Evolutionary conservation across 2,113 vertebrate genomes (phyloP).

Genomic region (Carettochelys insculpta): DNA sequence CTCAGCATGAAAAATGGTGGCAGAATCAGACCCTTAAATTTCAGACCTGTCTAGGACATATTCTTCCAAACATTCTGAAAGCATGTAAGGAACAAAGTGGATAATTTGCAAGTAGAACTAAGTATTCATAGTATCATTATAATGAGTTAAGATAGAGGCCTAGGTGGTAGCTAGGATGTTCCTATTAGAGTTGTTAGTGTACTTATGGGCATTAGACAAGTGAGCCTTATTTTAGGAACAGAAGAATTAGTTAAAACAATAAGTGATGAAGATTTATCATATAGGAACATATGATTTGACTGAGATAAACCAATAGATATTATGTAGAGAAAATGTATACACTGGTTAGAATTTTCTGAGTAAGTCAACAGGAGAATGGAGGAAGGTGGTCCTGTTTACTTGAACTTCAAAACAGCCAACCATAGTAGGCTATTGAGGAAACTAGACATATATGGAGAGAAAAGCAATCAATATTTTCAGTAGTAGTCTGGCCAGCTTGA

Average conservation of each 20-base stretch:
- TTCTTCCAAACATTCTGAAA: slow-evolving; percentile 28
- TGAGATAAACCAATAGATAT: not conserved
- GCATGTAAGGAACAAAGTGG: slow-evolving; percentile 36
- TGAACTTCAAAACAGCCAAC: not conserved
- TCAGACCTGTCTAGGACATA: slow-evolving; percentile 22
- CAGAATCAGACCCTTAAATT: not conserved
- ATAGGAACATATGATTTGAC: slow-evolving; percentile 12
- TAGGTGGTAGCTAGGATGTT: not conserved
- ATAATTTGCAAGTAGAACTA: not conserved
- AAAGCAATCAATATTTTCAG: not conserved
- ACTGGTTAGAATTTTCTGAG: not conserved
- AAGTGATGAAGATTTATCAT: not conserved
- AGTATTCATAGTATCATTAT: slow-evolving; percentile 11
- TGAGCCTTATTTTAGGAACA: not conserved
- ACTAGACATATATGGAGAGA: not conserved
- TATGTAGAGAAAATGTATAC: not conserved
- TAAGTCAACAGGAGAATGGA: not conserved
- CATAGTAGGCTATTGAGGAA: not conserved
- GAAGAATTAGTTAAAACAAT: slow-evolving; percentile 2
- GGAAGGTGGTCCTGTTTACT: not conserved
- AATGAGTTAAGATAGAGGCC: not conserved
- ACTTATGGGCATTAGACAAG: not conserved
- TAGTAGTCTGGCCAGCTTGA: not conserved
- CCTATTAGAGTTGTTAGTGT: slow-evolving; percentile 22
- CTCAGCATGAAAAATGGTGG: slow-evolving; percentile 33